Evolutionary conservation across 2,888 invertebrate genomes (phyloP).

Genomic region (Scaptomyza tumidula): DNA sequence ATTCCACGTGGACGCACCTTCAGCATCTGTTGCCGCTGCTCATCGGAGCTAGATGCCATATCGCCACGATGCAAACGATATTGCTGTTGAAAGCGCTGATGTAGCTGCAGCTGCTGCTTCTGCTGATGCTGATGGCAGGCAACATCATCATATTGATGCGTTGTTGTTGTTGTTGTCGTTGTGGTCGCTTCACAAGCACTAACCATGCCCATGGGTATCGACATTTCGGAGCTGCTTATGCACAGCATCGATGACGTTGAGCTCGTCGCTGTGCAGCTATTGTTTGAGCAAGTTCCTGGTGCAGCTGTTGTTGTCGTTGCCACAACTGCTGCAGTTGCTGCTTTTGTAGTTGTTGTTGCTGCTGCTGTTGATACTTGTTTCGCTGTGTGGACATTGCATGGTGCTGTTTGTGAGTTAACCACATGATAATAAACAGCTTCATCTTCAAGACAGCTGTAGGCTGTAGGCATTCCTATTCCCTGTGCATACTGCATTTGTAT

Average conservation of each 20-base stretch:
- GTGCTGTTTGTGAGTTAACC: slow-evolving; percentile 30
- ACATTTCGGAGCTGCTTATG: slow-evolving; percentile 83
- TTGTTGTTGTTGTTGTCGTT: slow-evolving; percentile 82
- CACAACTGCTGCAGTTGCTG: neutral
- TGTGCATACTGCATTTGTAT: slow-evolving; percentile 62
- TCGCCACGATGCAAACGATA: neutral
- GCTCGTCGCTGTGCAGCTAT: slow-evolving; percentile 24
- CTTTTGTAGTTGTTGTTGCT: neutral
- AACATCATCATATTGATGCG: slow-evolving; percentile 84
- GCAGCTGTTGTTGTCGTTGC: slow-evolving; percentile 3
- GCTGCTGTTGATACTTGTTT: slow-evolving; percentile 17
- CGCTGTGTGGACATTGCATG: slow-evolving; percentile 25
- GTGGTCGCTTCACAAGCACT: slow-evolving; percentile 73
- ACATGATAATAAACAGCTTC: slow-evolving; percentile 64
- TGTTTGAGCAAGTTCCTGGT: neutral
- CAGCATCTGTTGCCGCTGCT: slow-evolving; percentile 32
- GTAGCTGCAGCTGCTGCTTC: slow-evolving; percentile 14
- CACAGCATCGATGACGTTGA: slow-evolving; percentile 79
- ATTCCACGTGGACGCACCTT: slow-evolving; percentile 81
- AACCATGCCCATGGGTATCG: slow-evolving; percentile 81
- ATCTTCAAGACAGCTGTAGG: slow-evolving; percentile 56
- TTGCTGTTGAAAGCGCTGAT: slow-evolving; percentile 14
- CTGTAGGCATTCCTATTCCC: slow-evolving; percentile 33
- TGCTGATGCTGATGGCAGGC: slow-evolving; percentile 51
- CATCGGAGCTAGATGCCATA: neutral